Evolutionary conservation across 2,113 vertebrate genomes (phyloP).

Genomic region (Chascanopsetta lugubris): DNA sequence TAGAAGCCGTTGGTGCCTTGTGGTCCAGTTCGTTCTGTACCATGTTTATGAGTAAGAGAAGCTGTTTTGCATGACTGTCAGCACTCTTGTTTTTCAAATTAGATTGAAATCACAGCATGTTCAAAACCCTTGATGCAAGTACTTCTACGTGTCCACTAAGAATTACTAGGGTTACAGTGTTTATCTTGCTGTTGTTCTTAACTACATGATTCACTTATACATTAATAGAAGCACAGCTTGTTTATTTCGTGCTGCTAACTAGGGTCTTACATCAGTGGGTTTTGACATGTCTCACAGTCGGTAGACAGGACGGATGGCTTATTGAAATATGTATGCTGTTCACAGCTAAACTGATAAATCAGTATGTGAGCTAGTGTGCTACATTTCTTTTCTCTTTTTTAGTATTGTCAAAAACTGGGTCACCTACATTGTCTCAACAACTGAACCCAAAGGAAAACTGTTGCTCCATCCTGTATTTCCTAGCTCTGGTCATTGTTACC

Average conservation of each 20-base stretch:
- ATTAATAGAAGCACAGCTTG: background rate
- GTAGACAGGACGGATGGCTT: background rate
- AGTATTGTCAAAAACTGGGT: conserved; percentile 2
- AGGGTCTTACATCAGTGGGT: background rate
- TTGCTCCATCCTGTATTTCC: too few species aligned
- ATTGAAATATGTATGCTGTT: background rate
- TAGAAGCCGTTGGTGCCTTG: conserved; percentile 42
- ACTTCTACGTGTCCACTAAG: background rate
- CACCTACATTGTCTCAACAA: background rate
- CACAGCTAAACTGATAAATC: background rate
- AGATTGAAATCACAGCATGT: background rate
- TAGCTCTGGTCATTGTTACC: background rate
- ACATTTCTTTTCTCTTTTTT: background rate
- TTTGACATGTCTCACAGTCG: background rate
- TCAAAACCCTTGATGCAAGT: background rate
- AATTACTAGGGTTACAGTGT: background rate
- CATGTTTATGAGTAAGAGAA: conserved; percentile 43
- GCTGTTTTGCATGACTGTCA: conserved; percentile 21
- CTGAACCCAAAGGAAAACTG: too few species aligned
- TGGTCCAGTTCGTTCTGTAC: conserved; percentile 32
- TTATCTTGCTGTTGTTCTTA: background rate
- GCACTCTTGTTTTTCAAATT: conserved; percentile 18
- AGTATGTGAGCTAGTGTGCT: background rate
- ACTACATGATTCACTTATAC: background rate
- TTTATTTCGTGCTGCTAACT: background rate